Percentiles rank a stretch among this genome's conserved stretches.
Conservation (phyloP, 2,888 invertebrate species). For the Colletes collaris region DNA sequence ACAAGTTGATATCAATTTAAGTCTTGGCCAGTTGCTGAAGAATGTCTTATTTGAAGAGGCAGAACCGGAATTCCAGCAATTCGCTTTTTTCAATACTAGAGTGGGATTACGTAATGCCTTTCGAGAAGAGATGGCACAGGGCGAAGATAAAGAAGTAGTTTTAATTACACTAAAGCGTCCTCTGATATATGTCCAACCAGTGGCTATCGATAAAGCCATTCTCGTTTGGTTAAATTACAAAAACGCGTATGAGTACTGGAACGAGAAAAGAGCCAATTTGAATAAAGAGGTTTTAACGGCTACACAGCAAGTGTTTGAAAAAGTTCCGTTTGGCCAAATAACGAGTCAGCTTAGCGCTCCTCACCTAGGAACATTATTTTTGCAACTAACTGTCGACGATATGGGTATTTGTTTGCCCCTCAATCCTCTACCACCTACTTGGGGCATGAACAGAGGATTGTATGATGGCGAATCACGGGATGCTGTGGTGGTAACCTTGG, state of each 20-base stretch:
- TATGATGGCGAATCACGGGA: conserved; percentile 92
- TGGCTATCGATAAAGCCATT: conserved; percentile 98
- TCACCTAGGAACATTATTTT: conserved; percentile 94
- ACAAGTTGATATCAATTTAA: conserved; percentile 96
- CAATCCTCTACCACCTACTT: conserved; percentile 90
- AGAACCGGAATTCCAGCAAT: conserved; percentile 98
- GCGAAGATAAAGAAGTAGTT: conserved; percentile 93
- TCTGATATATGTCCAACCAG: conserved; percentile 97
- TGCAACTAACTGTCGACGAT: conserved; percentile 97
- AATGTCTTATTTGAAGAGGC: conserved; percentile 99
- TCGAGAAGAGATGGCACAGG: conserved; percentile 95
- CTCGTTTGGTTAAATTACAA: conserved; percentile 99
- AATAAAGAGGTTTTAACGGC: conserved; percentile 94
- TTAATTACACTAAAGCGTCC: conserved; percentile 96
- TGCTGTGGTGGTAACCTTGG: conserved; percentile 97
- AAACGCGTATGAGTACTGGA: conserved; percentile 99
- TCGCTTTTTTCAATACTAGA: conserved; percentile 98
- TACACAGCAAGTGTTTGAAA: conserved; percentile 90
- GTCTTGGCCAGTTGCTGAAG: conserved; percentile 96
- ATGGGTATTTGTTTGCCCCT: conserved; percentile 98
- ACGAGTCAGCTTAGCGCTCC: conserved; percentile 91
- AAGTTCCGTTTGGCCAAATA: conserved; percentile 91
- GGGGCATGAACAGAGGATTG: conserved; percentile 86
- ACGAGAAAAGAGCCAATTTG: conserved; percentile 95
- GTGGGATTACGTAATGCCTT: conserved; percentile 93